Percentiles rank a stretch among this genome's conserved stretches.
These are phyloP conservation scores for Onychostruthus taczanowskii DNA, from an alignment of 2,113 vertebrate species.

Conservation along the genomic window DNA sequence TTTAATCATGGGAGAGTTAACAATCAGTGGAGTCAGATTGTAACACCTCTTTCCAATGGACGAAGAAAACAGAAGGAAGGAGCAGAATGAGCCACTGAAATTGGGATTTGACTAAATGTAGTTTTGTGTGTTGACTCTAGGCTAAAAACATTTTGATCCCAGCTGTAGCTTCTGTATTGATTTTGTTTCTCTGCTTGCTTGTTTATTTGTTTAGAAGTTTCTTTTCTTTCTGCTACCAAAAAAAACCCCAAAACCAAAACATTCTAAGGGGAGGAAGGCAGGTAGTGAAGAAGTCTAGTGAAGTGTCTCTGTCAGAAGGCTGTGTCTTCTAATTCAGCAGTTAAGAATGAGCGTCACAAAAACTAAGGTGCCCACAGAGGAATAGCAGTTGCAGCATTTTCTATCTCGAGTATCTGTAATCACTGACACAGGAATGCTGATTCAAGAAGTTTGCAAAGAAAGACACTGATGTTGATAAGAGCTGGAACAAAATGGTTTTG, in stretches of 20 bases:
- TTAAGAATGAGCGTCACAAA: not conserved
- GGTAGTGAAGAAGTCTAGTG: not conserved
- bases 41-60: not conserved
- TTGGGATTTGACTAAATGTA: not conserved
- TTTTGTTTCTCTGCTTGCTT: not conserved
- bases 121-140: not conserved
- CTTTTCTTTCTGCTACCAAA: not conserved
- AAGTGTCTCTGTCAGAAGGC: not conserved
- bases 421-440: slow-evolving; percentile 37
- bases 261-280: not conserved
- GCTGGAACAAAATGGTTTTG: slow-evolving; percentile 37
- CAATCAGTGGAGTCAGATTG: not conserved
- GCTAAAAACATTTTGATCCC: not conserved
- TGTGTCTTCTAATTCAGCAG: slow-evolving; percentile 37
- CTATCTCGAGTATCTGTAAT: slow-evolving; percentile 23
- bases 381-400: slow-evolving; percentile 7
- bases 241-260: not conserved
- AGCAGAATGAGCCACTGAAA: not conserved
- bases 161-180: not conserved
- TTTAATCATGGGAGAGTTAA: not conserved
- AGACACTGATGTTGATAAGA: slow-evolving; percentile 23
- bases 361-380: slow-evolving; percentile 6
- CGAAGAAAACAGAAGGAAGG: not conserved
- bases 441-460: slow-evolving; percentile 32
- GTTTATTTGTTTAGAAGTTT: not conserved